Evolutionary conservation across 2,888 invertebrate genomes (phyloP), one percentile per base, ranked within the genome.

Genomic region (Spilarctia lutea): DNA sequence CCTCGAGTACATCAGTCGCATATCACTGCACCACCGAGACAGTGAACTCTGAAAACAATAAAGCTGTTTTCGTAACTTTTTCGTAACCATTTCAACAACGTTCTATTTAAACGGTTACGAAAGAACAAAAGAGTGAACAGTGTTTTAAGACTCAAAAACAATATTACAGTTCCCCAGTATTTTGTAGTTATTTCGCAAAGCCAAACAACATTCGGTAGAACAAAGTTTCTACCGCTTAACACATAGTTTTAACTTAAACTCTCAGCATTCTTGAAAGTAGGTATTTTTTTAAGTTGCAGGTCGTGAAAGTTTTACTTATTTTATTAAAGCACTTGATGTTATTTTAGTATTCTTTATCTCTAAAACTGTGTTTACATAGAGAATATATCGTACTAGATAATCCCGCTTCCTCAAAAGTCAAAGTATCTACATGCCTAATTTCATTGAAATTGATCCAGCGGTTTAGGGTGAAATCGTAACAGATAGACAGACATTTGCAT

Each of bases 231-330:
- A 48, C 56, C 67, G 45, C 67, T 67, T 56, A 30, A 20, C 69
- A 67, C 71, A 75, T 75, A 75, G 71, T 75, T 75, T 63, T 4
- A n/a, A 39, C 30, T 48, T n/a, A 33, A 71, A 71, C 68, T 52
- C 24, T 42, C 33, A 45, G 71, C 45, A 27, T 68, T 71, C 63
- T 39, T 68, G 24, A 56, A 74, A 71, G 68, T 48, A 71, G n/a
- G n/a, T 75, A 7, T 35, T 71, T 74, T 71, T 48, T 68, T 67
- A 27, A n/a, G 20, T 63, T 48, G 27, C 45, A 35, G 45, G 33
- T 35, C 11, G 24, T 10, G 6, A 13, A 45, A 65, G 30, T 10
- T 72, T 66, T 18, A 18, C 13, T 18, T 48, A n/a, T 30, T 72
- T 70, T 10, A n/a, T 27, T 52, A 66, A 45, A 66, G 24, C 11